These are phyloP conservation scores for Myrmecophaga tridactyla DNA, from an alignment of 2,113 vertebrate genomes.

Conservation along the genomic window DNA sequence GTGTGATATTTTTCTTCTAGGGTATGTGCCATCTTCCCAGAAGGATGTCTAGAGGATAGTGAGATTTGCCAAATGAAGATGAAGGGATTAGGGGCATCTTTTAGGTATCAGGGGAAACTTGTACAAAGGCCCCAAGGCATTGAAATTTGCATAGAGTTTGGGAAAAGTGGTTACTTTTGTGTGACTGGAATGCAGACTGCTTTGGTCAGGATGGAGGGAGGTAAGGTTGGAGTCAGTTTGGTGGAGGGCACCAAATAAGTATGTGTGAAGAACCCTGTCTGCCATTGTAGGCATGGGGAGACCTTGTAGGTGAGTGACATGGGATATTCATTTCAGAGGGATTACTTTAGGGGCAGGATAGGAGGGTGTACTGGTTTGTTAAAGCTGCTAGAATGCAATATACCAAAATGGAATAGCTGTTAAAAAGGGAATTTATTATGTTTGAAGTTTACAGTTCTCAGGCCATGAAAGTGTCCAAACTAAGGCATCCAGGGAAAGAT, in stretches of 20 bases:
- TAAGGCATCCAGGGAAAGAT: no score
- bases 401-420: no score
- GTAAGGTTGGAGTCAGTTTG: rapidly evolving
- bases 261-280: not conserved
- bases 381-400: no score
- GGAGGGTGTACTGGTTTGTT: no score
- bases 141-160: not conserved
- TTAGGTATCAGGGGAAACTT: not conserved
- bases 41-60: not conserved
- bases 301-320: not conserved
- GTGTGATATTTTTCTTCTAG: not conserved
- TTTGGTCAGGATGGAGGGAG: not conserved
- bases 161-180: not conserved
- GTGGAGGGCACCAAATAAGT: no score
- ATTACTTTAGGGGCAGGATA: not conserved
- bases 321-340: not conserved
- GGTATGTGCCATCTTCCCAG: not conserved
- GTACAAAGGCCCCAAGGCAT: no score
- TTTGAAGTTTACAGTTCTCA: no score
- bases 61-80: not conserved
- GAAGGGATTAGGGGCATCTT: not conserved
- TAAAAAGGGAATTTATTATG: no score
- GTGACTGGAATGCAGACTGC: not conserved
- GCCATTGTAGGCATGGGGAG: not conserved
- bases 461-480: no score